These are phyloP conservation scores for Laspeyria flexula DNA, from an alignment of 2,888 invertebrate species.

Conservation along the genomic window DNA sequence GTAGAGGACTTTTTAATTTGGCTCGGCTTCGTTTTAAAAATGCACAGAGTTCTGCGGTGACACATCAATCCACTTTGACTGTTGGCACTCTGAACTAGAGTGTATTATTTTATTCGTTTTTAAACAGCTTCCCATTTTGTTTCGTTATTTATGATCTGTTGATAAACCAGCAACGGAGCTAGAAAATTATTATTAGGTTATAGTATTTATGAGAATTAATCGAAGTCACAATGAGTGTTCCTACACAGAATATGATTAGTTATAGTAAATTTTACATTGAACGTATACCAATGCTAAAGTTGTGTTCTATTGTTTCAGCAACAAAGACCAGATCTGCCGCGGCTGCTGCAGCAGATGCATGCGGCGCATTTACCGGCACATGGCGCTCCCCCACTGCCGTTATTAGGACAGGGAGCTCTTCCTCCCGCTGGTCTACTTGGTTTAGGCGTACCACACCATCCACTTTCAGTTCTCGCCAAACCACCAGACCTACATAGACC, in stretches of 20 bases:
- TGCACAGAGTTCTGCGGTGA: constrained; percentile 80
- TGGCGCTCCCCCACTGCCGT: constrained; percentile 89
- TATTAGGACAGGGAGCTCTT: constrained; percentile 79
- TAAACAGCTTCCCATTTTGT: constrained; percentile 33
- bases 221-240: background rate
- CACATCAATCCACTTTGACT: constrained; percentile 82
- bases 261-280: background rate
- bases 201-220: background rate
- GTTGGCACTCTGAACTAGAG: constrained; percentile 66
- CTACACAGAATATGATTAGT: background rate
- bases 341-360: constrained; percentile 96
- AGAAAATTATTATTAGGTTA: no score
- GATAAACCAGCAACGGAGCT: no score
- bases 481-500: constrained; percentile 92
- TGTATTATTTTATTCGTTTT: constrained; percentile 55
- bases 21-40: constrained; percentile 80
- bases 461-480: constrained; percentile 91
- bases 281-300: background rate
- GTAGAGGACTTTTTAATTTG: constrained; percentile 84
- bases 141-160: constrained; percentile 9
- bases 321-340: constrained; percentile 93
- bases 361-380: constrained; percentile 93
- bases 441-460: constrained; percentile 90
- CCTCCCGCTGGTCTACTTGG: constrained; percentile 88
- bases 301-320: constrained; percentile 85